A percentile compares a stretch with the other conserved stretches of the same genome.
phyloP scores from a whole-genome alignment of 2,888 invertebrate genomes.

The Tinea pellionella region DNA sequence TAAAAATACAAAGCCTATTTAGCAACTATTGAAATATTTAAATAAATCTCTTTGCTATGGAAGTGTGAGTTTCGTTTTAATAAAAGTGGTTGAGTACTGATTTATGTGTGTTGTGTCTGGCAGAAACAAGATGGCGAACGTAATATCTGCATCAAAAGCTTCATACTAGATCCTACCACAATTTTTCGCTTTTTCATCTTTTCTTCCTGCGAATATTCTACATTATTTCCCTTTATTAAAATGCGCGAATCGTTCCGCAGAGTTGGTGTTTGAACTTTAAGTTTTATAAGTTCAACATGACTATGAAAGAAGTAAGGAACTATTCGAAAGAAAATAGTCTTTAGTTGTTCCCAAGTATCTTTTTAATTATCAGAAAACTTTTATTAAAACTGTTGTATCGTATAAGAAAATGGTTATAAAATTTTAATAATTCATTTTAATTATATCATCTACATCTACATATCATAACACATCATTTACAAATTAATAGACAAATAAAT shows the following conservation, averaged over 20 bases:
- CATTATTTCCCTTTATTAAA: conserved; percentile 32
- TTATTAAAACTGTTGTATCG: too few species aligned
- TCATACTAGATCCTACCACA: conserved; percentile 34
- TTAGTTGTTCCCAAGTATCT: not conserved
- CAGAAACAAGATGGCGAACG: conserved; percentile 44
- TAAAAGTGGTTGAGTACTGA: conserved; percentile 44
- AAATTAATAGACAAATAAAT: too few species aligned
- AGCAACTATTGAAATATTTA: not conserved
- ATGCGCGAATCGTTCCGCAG: conserved; percentile 13
- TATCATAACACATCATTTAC: too few species aligned
- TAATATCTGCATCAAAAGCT: conserved; percentile 47
- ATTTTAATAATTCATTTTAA: too few species aligned
- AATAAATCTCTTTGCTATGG: conserved; percentile 18
- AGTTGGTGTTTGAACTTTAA: conserved; percentile 7
- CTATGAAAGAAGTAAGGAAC: not conserved
- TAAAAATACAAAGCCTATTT: not conserved
- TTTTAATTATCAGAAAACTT: not conserved
- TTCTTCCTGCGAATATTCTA: conserved; percentile 22
- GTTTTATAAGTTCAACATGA: conserved; percentile 11
- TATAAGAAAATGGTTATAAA: too few species aligned
- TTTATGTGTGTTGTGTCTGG: conserved; percentile 50
- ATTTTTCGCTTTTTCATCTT: conserved; percentile 37
- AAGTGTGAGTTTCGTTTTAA: conserved; percentile 31
- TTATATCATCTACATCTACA: too few species aligned
- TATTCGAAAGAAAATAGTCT: not conserved